Conservation (phyloP, 2,888 invertebrate species). For the Mesorhabditis spiculigera region DNA sequence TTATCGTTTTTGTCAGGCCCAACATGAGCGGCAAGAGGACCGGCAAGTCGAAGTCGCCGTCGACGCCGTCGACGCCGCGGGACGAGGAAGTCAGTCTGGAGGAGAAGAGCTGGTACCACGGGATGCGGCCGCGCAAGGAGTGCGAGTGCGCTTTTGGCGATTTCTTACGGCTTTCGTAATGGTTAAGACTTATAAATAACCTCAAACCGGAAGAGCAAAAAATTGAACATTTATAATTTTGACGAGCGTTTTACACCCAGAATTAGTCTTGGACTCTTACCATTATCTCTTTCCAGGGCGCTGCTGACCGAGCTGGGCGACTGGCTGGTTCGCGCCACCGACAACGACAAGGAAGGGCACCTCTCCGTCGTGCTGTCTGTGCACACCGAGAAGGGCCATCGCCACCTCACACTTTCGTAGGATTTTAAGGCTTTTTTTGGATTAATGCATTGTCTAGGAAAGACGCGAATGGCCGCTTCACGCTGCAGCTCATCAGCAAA, state of each 20-base stretch:
- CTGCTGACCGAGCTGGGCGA: conserved; percentile 28
- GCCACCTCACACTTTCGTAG: conserved; percentile 18
- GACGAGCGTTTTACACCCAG: no score
- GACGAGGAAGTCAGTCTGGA: conserved; percentile 17
- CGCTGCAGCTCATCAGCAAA: neutral
- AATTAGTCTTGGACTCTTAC: no score
- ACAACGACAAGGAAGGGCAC: conserved; percentile 17
- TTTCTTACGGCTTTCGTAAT: no score
- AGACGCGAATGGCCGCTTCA: neutral
- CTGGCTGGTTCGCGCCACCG: conserved; percentile 40
- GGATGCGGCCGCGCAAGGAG: conserved; percentile 30
- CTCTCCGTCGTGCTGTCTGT: conserved; percentile 19
- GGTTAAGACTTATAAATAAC: no score
- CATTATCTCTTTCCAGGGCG: conserved; percentile 10
- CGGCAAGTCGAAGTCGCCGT: no score
- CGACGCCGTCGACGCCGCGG: no score
- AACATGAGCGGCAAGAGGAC: no score
- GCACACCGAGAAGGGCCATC: conserved; percentile 5
- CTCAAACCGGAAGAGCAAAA: no score
- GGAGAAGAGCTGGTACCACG: conserved; percentile 34
- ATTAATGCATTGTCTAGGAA: neutral
- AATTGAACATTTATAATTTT: no score
- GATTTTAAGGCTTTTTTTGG: neutral
- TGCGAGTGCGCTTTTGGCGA: conserved; percentile 20
- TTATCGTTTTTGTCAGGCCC: no score